A percentile compares a stretch with the other conserved stretches of the same genome.
Evolutionary conservation across 1,140 invertebrate species (phyloP).

Genomic region (Panagrolaimus sp.): DNA sequence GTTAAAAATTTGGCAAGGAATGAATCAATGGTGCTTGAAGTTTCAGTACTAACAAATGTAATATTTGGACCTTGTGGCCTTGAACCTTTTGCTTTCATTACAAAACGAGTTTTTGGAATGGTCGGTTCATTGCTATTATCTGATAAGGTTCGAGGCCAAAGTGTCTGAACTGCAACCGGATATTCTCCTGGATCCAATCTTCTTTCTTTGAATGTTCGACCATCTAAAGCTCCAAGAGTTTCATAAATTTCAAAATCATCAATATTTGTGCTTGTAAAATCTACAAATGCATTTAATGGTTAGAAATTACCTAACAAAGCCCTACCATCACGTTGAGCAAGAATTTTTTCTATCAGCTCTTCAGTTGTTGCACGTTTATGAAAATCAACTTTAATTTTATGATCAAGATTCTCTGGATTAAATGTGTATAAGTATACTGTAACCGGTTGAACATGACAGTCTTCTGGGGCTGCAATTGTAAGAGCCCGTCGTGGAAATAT

Average conservation of each 20-base stretch:
- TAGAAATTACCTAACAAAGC: not conserved
- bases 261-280: conserved; percentile 28
- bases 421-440: conserved; percentile 48
- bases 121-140: conserved; percentile 41
- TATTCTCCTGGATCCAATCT: conserved; percentile 76
- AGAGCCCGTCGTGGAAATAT: conserved; percentile 34
- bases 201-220: conserved; percentile 78
- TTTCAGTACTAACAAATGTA: conserved; percentile 33
- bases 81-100: conserved; percentile 59
- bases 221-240: conserved; percentile 67
- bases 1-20: conserved; percentile 56
- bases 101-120: conserved; percentile 62
- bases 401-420: conserved; percentile 45
- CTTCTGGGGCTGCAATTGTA: conserved; percentile 45
- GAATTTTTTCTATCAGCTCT: conserved; percentile 54
- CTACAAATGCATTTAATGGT: conserved; percentile 26
- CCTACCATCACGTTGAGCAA: conserved; percentile 41
- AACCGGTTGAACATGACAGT: conserved; percentile 43
- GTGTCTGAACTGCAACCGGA: conserved; percentile 80
- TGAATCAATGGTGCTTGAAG: conserved; percentile 44
- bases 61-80: conserved; percentile 39
- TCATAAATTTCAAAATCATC: conserved; percentile 63
- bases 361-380: conserved; percentile 53
- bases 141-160: conserved; percentile 73
- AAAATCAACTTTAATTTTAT: conserved; percentile 40